Conservation (phyloP, 1,140 invertebrate genomes). For the Neuroterus valhalla region DNA sequence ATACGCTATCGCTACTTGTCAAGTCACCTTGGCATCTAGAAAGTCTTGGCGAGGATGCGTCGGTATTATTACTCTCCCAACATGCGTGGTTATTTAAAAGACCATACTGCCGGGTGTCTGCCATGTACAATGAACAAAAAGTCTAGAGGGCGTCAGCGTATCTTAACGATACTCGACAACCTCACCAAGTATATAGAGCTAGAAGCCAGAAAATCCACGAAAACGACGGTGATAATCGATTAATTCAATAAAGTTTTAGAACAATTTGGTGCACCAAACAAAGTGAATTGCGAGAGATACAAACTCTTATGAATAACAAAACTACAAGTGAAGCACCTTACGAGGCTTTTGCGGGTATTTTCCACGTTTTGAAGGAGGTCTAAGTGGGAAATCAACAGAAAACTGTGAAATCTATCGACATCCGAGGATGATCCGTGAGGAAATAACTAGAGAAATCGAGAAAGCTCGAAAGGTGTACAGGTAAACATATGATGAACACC, state of each 20-base stretch:
- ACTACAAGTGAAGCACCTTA: no score
- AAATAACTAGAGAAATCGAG: slow-evolving; percentile 8
- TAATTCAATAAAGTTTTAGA: no score
- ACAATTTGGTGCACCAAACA: no score
- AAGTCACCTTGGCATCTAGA: slow-evolving; percentile 41
- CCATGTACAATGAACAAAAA: slow-evolving; percentile 41
- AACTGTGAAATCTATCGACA: slow-evolving; percentile 37
- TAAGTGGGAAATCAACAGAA: slow-evolving; percentile 26
- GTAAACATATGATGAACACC: slow-evolving; percentile 39
- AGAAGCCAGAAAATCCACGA: no score
- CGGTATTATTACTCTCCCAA: slow-evolving; percentile 42
- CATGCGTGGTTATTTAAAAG: slow-evolving; percentile 35
- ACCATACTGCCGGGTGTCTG: slow-evolving; percentile 34
- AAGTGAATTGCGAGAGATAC: no score
- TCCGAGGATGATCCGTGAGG: slow-evolving; percentile 5
- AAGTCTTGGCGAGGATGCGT: slow-evolving; percentile 23
- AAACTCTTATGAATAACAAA: no score
- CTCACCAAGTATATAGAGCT: no score
- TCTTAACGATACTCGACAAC: no score
- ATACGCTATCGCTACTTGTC: slow-evolving; percentile 41
- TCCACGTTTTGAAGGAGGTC: slow-evolving; percentile 38
- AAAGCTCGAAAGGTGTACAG: slow-evolving; percentile 38
- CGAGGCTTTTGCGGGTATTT: slow-evolving; percentile 45
- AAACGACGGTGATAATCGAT: no score
- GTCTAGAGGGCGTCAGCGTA: no score